Evolutionary conservation across 1,140 invertebrate genomes (phyloP), one percentile per base, ranked within the genome.

Genomic region (silkworm (Bombyx mori)): DNA sequence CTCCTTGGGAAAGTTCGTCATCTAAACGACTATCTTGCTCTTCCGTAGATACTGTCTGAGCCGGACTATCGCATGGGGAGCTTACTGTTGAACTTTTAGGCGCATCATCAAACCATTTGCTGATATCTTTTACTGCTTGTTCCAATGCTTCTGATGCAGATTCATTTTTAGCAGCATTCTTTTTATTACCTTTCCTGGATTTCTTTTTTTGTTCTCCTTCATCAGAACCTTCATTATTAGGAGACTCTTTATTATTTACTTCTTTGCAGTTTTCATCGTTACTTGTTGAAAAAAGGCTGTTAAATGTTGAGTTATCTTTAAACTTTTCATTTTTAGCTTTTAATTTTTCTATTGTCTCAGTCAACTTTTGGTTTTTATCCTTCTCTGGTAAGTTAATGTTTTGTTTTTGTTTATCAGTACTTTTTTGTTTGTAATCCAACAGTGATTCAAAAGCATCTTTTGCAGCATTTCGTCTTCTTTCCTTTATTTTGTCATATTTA

Each of bases 71-170:
- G 50, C 89, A 89, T 6, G 94, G 93, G 1, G 94, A 95, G 79
- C 93, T 94, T 64, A 91, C 92, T 69, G 92, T 92, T 0, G 92
- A 91, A 54, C 92, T 90, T 61, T 91, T 91, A 0, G 95, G 94
- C 3, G 94, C 92, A 65, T 96, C 94, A 74, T 96, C 94, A 49
- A 97, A 81, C 94, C 94, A 96, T 73, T 95, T 95, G 71, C 94
- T 96, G 26, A 96, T 95, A 75, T 96, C 95, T 90, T 95, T 95
- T 5, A 96, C 87, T 22, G 94, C 95, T 88, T 96, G 93, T 79
- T 96, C 94, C 3, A 96, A 82, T 1, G 94, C 94, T 61, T 95
- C 93, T 57, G 94, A 91, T 7, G 91, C 92, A 7, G 91, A 90
- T 63, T 88, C 89, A 69, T 89, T 92, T 68, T 89, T 90, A 8